These are phyloP conservation scores for Hybognathus amarus DNA, from an alignment of 2,797 vertebrate species.

Conservation along the genomic window DNA sequence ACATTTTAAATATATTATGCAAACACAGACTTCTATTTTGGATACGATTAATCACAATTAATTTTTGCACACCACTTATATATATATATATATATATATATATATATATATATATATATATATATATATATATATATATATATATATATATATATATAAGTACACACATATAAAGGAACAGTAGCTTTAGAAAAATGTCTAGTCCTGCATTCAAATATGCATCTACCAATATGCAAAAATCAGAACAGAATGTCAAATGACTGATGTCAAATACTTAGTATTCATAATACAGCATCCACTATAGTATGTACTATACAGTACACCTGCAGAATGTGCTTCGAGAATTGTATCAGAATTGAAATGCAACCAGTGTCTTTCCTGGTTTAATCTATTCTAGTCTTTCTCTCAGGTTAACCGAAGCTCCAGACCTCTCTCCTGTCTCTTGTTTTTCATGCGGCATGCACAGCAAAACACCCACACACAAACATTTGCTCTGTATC, in stretches of 20 bases:
- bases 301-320: neutral
- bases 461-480: constrained; percentile 40
- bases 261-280: neutral
- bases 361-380: neutral
- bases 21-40: too few relatives aligned
- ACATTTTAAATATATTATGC: too few relatives aligned
- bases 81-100: too few relatives aligned
- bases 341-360: constrained; percentile 2
- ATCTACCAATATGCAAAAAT: neutral
- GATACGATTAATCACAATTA: too few relatives aligned
- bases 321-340: neutral
- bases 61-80: too few relatives aligned
- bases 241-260: neutral
- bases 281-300: neutral
- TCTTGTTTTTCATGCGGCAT: constrained; percentile 34
- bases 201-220: neutral
- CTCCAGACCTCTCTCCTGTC: constrained; percentile 19
- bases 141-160: too few relatives aligned
- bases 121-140: too few relatives aligned
- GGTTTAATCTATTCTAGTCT: constrained; percentile 32
- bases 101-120: too few relatives aligned
- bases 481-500: constrained; percentile 70
- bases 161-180: too few relatives aligned
- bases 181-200: too few relatives aligned
- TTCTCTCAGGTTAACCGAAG: constrained; percentile 37